These are phyloP conservation scores for Athripsodes cinereus DNA, from an alignment of 2,888 invertebrate species.

Conservation along the genomic window DNA sequence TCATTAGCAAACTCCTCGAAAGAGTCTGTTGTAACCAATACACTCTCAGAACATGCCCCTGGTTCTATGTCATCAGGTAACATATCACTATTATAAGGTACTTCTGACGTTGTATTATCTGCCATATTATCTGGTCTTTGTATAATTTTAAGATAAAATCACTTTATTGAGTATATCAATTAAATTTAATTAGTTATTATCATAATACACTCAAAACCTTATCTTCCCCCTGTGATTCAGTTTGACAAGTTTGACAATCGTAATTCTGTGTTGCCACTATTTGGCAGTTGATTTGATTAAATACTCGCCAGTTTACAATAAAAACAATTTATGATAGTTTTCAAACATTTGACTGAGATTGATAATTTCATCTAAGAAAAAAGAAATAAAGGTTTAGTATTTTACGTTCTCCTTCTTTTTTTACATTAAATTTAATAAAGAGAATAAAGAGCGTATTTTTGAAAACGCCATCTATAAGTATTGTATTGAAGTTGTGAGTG, in stretches of 20 bases:
- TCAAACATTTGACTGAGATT: no score
- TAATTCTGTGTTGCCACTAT: no score
- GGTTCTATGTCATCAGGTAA: constrained; percentile 40
- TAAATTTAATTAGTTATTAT: background rate
- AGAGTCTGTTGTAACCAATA: constrained; percentile 65
- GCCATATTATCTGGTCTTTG: background rate
- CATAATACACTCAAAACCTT: background rate
- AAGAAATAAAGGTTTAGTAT: no score
- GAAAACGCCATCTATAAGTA: no score
- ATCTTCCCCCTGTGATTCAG: background rate
- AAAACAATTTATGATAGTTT: no score
- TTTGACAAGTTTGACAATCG: background rate
- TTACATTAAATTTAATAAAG: no score
- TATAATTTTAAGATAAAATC: background rate
- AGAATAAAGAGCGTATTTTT: no score
- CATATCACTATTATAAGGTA: constrained; percentile 2
- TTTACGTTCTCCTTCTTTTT: no score
- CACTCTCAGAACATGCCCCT: constrained; percentile 58
- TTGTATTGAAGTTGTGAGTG: no score
- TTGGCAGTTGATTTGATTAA: no score
- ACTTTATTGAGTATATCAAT: background rate
- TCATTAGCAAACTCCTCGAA: constrained; percentile 63
- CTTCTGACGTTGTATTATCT: constrained; percentile 6
- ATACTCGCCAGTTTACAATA: no score
- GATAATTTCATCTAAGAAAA: no score